A percentile compares a stretch with the other conserved stretches of the same genome.
Conservation (phyloP, 2,797 vertebrate species). For the Enteromius argenteus region DNA sequence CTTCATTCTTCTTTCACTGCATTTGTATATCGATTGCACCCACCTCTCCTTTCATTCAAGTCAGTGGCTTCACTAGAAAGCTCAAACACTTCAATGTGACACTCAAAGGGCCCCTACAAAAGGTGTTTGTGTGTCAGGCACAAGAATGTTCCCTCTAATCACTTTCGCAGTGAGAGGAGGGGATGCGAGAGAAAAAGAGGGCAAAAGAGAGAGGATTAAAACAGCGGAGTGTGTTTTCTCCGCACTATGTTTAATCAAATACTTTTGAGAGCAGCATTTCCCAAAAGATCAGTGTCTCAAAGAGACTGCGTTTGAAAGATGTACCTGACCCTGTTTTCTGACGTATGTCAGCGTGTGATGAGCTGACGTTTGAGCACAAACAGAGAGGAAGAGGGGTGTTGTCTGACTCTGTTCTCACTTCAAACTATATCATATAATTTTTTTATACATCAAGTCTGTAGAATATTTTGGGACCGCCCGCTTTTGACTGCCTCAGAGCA, state of each 20-base stretch:
- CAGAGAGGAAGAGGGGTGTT: conserved; percentile 24
- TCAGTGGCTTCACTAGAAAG: conserved; percentile 61
- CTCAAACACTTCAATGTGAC: conserved; percentile 59
- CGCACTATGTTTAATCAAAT: conserved; percentile 51
- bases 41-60: conserved; percentile 49
- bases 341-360: conserved; percentile 47
- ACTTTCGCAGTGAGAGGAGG: conserved; percentile 27
- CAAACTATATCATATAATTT: conserved; percentile 28
- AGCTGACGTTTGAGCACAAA: conserved; percentile 35
- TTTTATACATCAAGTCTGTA: conserved; percentile 8
- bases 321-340: conserved; percentile 54
- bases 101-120: conserved; percentile 61
- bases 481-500: conserved; percentile 27
- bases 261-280: conserved; percentile 45
- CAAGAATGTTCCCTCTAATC: conserved; percentile 53
- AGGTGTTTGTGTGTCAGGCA: conserved; percentile 59
- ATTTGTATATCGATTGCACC: conserved; percentile 58
- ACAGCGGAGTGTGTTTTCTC: conserved; percentile 41
- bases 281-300: conserved; percentile 40
- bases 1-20: conserved; percentile 42
- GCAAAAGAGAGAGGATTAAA: conserved; percentile 29
- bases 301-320: conserved; percentile 29
- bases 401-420: conserved; percentile 41
- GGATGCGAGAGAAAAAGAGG: conserved; percentile 19
- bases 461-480: conserved; percentile 40